These are phyloP conservation scores for Xiphydria camelus DNA, from an alignment of 2,888 invertebrate genomes.

Conservation along the genomic window DNA sequence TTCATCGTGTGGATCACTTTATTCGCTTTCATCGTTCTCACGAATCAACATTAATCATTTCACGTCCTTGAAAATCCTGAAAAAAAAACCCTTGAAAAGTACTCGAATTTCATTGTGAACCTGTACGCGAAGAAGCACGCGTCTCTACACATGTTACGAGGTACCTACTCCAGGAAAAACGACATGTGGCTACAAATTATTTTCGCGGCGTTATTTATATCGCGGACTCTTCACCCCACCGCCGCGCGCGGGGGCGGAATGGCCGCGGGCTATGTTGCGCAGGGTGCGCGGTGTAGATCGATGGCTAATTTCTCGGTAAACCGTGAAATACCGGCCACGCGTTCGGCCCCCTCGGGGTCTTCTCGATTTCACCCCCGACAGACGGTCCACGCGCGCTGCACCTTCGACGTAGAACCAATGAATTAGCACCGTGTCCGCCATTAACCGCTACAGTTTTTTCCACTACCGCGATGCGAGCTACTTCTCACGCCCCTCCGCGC, in stretches of 20 bases:
- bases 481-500: background rate
- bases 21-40: no score
- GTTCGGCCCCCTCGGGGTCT: constrained; percentile 25
- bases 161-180: background rate
- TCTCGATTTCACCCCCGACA: constrained; percentile 35
- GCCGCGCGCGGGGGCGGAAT: background rate
- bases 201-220: no score
- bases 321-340: constrained; percentile 49
- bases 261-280: constrained; percentile 1
- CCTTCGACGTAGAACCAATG: constrained; percentile 39
- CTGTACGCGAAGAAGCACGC: no score
- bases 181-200: constrained; percentile 1
- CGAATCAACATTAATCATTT: no score
- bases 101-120: no score
- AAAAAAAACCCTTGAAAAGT: no score
- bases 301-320: constrained; percentile 48
- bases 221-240: no score
- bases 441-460: constrained; percentile 9
- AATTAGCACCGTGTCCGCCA: constrained; percentile 38
- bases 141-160: no score
- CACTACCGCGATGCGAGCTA: background rate
- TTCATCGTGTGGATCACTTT: no score
- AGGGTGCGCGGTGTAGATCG: constrained; percentile 37
- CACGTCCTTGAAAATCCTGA: no score
- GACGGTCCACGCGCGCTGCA: constrained; percentile 45